Percentiles rank a stretch among this genome's conserved stretches.
phyloP scores from a whole-genome alignment of 92 coral and sea anemone species.

The Palythoa caribaeorum region DNA sequence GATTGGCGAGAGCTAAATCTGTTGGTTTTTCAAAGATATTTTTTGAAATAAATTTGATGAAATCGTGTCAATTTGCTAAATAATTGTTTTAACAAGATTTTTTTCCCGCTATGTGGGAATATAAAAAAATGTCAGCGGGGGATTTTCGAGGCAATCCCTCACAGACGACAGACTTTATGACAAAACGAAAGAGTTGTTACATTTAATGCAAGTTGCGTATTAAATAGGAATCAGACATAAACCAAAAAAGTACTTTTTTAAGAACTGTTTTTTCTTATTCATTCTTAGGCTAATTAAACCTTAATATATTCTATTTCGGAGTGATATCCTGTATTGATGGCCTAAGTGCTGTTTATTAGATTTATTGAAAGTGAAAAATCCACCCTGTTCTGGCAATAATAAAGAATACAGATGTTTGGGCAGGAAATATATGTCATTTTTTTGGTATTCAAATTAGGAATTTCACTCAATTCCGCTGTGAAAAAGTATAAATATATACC shows the following conservation, averaged over 20 bases:
- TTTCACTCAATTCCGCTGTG: not conserved
- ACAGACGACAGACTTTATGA: not conserved
- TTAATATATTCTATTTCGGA: not conserved
- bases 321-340: slow-evolving; percentile 23
- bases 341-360: not conserved
- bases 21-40: not conserved
- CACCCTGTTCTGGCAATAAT: not conserved
- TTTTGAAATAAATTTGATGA: not conserved
- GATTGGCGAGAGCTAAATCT: not conserved
- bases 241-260: not conserved
- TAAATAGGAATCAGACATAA: not conserved
- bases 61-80: not conserved
- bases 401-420: not conserved
- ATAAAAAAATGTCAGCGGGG: not conserved
- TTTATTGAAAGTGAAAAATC: slow-evolving; percentile 29
- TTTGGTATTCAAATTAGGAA: not conserved
- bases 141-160: not conserved
- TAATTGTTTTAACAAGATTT: slow-evolving; percentile 31
- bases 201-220: not conserved
- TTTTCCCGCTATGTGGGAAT: not conserved
- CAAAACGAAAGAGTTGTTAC: not conserved
- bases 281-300: not conserved
- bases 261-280: not conserved
- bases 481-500: not conserved
- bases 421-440: slow-evolving; percentile 14